Evolutionary conservation across 2,888 invertebrate species (phyloP), one percentile per base, ranked within the genome.

Genomic region (Drosophila macrospina): DNA sequence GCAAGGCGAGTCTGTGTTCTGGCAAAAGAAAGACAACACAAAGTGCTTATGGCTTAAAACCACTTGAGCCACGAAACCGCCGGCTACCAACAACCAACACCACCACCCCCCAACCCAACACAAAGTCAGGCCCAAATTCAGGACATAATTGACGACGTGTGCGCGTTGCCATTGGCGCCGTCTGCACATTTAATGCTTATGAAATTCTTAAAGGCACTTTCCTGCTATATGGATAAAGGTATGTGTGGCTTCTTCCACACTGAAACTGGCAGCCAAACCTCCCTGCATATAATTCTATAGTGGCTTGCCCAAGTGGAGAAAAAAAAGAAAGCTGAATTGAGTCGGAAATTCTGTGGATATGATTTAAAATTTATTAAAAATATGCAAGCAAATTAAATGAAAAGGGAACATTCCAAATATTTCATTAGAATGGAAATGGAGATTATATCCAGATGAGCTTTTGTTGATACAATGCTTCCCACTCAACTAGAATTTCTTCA

Each of bases 111-210:
- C 8, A 8, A 15, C 15, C 13, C 26, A 41, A 5, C 16, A 8
- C n/a, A 3, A 15, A 44, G 24, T 13, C 63, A 42, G 54, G 55
- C 51, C 66, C 62, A 52, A 65, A 39, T 47, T 62, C 59, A 67
- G 24, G 45, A 39, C 71, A 85, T 89, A 83, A 83, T 89, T 83
- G 82, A 79, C 66, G 69, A 75, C 75, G 86, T 89, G 89, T 78
- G 66, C 85, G 44, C 68, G 79, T 69, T 80, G 74, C 68, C 65
- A 60, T 67, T 88, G 89, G 87, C 87, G 66, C 81, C 74, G 79
- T 74, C 69, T 83, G 74, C 82, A 85, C 89, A 81, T 67, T 71
- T 68, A 52, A 63, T 69, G 71, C 75, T 81, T 85, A 89, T 85
- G 69, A 70, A 85, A 87, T 71, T 83, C 78, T 72, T 51, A 71